phyloP scores from a whole-genome alignment of 2,888 invertebrate genomes.

The Pseudolycoriella hygida region DNA sequence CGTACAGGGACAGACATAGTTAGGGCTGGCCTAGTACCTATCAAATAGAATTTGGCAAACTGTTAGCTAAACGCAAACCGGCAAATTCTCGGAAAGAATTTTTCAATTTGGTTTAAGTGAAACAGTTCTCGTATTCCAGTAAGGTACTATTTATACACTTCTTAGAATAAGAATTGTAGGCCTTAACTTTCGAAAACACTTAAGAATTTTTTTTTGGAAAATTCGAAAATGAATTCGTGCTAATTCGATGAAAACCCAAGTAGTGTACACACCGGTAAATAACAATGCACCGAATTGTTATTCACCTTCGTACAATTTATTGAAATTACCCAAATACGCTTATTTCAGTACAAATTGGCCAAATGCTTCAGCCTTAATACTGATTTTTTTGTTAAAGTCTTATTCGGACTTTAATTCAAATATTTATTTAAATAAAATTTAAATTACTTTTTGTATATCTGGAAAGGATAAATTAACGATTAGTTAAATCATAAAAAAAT shows the following conservation, averaged over 20 bases:
- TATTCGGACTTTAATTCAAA: too few relatives aligned
- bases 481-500: too few relatives aligned
- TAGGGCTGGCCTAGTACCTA: constrained; percentile 33
- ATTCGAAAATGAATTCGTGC: constrained; percentile 1
- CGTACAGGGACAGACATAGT: constrained; percentile 32
- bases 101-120: too few relatives aligned
- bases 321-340: background rate
- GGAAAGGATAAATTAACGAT: too few relatives aligned
- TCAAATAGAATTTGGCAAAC: background rate
- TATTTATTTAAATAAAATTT: too few relatives aligned
- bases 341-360: constrained; percentile 4
- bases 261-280: background rate
- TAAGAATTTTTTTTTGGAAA: constrained; percentile 12
- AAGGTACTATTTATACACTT: constrained; percentile 6
- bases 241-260: constrained; percentile 2
- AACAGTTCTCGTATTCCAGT: background rate
- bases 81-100: too few relatives aligned
- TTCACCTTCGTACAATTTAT: background rate
- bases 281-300: background rate
- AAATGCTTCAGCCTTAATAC: constrained; percentile 1
- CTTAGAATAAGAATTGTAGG: constrained; percentile 5
- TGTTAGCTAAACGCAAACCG: too few relatives aligned
- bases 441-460: too few relatives aligned
- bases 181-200: constrained; percentile 29
- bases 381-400: background rate